Base-by-base conservation (phyloP, 2,113 vertebrate species). In the Prunella himalayana region DNA sequence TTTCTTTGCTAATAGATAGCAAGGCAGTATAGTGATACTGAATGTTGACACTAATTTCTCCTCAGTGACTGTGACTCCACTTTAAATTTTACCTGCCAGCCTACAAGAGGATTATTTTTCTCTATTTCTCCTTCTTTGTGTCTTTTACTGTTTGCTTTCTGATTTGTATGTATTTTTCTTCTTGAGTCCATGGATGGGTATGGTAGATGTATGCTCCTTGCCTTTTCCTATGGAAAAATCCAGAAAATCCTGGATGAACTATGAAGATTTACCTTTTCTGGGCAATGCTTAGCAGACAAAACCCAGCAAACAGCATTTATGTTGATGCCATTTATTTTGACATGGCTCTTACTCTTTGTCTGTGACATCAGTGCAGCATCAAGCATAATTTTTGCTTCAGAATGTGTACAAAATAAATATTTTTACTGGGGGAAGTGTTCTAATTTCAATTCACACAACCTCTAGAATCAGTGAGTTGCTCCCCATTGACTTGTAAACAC, bases 401-500 rank as follows among this genome's bases (percentile, higher is more conserved):
- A 51, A 35, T 88, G 25, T 63, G 44, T 51, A n/a, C 11, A 56
- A 61, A 70, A 3, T 41, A 25, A 87, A 12, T 47, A 57, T 47
- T 96, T 91, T 82, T 64, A 41, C n/a, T 2, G 2, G 24, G 51
- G 65, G 39, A 88, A 82, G 3, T 20, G 7, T 11, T 6, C 21
- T 90, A 12, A 57, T 64, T 91, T 68, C 39, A 89, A n/a, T 82
- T 65, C 2, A 4, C 14, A 37, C 9, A 14, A 69, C 33, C 12
- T 56, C 27, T 53, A 76, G 56, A 45, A 16, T 37, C 14, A 75
- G 21, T 51, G 33, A 82, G 23, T 16, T 83, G 9, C 15, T 92
- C 8, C 8, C 10, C 7, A 30, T 1, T 64, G 33, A 57, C 35
- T 59, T 0, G 0, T 19, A 94, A 78, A 73, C 47, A 59, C 33